Conservation (phyloP, 2,797 vertebrate species). For the Spinus pinus region DNA sequence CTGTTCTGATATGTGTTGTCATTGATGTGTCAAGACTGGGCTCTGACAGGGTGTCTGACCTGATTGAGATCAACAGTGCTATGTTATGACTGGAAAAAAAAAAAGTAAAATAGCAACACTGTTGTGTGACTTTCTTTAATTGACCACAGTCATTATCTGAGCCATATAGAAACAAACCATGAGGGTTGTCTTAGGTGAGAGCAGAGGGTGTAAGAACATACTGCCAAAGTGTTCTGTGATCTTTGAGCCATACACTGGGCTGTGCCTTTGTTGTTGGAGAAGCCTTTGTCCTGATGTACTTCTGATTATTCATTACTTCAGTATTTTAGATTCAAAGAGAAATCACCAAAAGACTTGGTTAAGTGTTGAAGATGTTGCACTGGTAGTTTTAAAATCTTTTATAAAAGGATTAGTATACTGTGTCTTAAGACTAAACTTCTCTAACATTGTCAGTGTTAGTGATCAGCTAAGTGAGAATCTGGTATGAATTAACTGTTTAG, state of each 20-base stretch:
- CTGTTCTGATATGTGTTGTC: constrained; percentile 64
- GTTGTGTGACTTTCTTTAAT: neutral
- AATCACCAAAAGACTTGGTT: constrained; percentile 26
- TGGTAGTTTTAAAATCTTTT: constrained; percentile 14
- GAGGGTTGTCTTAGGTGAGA: neutral
- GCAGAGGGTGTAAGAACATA: neutral
- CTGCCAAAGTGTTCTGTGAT: neutral
- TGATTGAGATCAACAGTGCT: constrained; percentile 58
- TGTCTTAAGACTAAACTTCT: constrained; percentile 6
- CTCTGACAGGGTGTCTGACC: constrained; percentile 54
- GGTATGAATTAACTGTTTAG: neutral
- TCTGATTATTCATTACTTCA: neutral
- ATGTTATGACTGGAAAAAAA: neutral
- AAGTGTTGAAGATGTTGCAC: neutral
- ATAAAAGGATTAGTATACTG: neutral
- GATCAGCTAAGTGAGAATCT: neutral
- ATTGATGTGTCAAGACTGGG: constrained; percentile 48
- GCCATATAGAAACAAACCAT: neutral
- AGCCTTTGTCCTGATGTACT: neutral
- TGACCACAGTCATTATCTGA: neutral
- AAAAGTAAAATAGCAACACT: neutral
- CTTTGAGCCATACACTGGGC: neutral
- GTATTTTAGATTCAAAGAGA: neutral
- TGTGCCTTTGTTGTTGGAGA: neutral
- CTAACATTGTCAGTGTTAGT: neutral